Conservation (phyloP, 2,888 invertebrate genomes). For the Slavum lentiscoides region DNA sequence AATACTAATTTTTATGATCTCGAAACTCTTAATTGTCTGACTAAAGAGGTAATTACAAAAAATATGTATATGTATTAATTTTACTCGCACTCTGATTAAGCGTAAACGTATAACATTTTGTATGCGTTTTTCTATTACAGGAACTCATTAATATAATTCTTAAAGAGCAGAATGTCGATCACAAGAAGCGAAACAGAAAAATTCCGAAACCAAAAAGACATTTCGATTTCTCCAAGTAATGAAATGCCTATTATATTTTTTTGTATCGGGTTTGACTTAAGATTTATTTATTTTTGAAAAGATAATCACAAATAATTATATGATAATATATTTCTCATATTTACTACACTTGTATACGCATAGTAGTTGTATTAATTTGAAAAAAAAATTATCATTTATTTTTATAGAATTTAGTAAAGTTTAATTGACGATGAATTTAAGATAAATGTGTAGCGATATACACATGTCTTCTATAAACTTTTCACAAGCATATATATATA, state of each 20-base stretch:
- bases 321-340: no score
- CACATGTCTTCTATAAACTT: no score
- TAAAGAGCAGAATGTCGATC: slow-evolving; percentile 1
- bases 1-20: not conserved
- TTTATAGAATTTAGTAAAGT: no score
- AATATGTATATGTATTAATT: not conserved
- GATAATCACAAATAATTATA: no score
- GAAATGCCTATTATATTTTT: not conserved
- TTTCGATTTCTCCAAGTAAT: slow-evolving; percentile 50
- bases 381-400: no score
- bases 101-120: not conserved
- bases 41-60: slow-evolving; percentile 30
- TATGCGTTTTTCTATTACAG: slow-evolving; percentile 5
- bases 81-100: not conserved
- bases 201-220: slow-evolving; percentile 19
- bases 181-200: slow-evolving; percentile 10
- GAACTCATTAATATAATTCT: slow-evolving; percentile 40
- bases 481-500: no score
- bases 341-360: no score
- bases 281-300: no score
- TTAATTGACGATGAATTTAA: no score
- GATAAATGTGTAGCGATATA: no score
- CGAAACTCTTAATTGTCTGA: slow-evolving; percentile 26
- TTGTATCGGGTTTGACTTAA: no score
- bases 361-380: no score